Evolutionary conservation across 2,113 vertebrate genomes (phyloP).

Genomic region (Charadrius vociferus): DNA sequence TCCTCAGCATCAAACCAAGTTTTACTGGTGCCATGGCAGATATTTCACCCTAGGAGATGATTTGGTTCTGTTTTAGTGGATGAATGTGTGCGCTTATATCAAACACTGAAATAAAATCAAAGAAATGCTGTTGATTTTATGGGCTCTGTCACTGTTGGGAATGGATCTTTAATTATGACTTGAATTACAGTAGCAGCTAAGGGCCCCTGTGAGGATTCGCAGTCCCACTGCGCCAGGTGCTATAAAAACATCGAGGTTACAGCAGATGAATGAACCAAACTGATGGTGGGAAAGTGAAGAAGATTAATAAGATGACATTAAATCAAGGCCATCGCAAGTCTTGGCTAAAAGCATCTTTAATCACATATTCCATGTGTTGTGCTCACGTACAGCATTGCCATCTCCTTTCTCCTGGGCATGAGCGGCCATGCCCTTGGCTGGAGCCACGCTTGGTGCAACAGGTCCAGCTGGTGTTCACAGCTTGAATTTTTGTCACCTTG

Average conservation of each 20-base stretch:
- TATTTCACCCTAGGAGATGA: background rate
- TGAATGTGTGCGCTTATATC: background rate
- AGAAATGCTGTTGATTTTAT: conserved; percentile 31
- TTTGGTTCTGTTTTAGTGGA: background rate
- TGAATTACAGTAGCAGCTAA: conserved; percentile 6
- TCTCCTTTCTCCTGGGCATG: background rate
- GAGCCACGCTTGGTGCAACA: background rate
- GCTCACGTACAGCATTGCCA: fast-evolving
- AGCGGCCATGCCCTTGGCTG: background rate
- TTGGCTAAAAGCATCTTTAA: background rate
- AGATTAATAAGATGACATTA: background rate
- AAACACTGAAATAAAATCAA: conserved; percentile 50
- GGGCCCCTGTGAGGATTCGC: background rate
- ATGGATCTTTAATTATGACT: conserved; percentile 33
- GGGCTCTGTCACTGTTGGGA: background rate
- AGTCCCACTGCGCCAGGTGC: background rate
- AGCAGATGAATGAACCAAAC: background rate
- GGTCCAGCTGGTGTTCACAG: background rate
- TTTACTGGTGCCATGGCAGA: background rate
- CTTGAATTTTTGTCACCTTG: background rate
- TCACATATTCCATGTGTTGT: background rate
- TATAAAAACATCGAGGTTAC: background rate
- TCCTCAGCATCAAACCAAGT: background rate
- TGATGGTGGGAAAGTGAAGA: background rate
- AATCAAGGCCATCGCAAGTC: background rate